Conservation (phyloP, 2,113 vertebrate genomes). For the Lontra canadensis region DNA sequence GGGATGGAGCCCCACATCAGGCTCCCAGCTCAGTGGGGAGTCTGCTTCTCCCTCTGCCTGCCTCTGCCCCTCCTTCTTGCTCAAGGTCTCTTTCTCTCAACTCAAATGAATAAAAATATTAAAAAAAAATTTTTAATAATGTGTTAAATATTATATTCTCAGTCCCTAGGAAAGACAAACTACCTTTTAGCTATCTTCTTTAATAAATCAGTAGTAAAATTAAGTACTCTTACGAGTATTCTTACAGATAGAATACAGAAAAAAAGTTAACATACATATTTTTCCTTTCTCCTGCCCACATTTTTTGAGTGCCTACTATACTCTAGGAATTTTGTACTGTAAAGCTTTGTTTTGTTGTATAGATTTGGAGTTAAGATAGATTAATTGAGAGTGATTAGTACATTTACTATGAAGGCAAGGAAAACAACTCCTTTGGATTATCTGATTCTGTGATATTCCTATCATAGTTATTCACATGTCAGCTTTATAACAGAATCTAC, state of each 20-base stretch:
- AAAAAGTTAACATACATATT: not conserved
- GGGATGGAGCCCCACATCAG: not conserved
- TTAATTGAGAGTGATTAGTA: not conserved
- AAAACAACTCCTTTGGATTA: not conserved
- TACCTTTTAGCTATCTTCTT: not conserved
- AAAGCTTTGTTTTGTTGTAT: not conserved
- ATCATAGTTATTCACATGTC: not conserved
- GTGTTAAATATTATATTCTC: not conserved
- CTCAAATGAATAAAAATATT: not conserved
- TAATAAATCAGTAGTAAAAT: slow-evolving; percentile 42
- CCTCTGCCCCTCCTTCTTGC: not conserved
- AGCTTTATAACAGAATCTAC: not conserved
- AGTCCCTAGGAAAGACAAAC: not conserved
- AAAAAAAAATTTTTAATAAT: not conserved
- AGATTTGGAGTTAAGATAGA: not conserved
- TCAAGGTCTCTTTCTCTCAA: not conserved
- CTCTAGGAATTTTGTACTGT: not conserved
- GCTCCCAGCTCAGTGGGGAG: not conserved
- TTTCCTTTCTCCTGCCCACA: not conserved
- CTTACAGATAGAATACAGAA: not conserved
- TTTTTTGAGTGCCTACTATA: not conserved
- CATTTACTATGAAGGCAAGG: not conserved
- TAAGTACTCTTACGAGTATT: not conserved
- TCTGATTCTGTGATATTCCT: not conserved
- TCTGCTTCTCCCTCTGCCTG: not conserved